Evolutionary conservation across 1,140 invertebrate species (phyloP).

Genomic region (Heliconius hewitsoni): DNA sequence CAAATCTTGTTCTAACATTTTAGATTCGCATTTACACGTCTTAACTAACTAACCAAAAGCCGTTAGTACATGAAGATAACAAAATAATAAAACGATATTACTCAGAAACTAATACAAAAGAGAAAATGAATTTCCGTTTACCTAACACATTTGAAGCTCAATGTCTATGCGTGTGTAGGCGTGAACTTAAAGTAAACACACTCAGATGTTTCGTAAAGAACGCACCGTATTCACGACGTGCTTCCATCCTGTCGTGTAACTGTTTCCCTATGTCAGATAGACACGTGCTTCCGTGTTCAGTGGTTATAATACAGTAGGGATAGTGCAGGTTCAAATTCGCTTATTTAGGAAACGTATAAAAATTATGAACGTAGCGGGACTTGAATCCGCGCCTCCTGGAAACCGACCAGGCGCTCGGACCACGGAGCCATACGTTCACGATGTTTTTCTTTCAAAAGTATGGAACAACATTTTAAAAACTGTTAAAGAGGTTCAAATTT

Average conservation of each 20-base stretch:
- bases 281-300: slow-evolving; percentile 17
- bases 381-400: too few relatives aligned
- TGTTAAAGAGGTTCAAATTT: too few relatives aligned
- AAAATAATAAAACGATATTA: background rate
- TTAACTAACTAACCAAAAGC: too few relatives aligned
- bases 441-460: too few relatives aligned
- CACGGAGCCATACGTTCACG: too few relatives aligned
- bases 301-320: background rate
- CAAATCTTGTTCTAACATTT: too few relatives aligned
- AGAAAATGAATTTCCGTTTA: slow-evolving; percentile 11
- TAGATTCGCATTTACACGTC: too few relatives aligned
- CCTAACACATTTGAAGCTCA: slow-evolving; percentile 7
- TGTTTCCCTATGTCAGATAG: slow-evolving; percentile 18
- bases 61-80: too few relatives aligned
- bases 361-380: too few relatives aligned
- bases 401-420: too few relatives aligned
- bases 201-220: background rate
- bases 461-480: too few relatives aligned
- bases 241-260: slow-evolving; percentile 7
- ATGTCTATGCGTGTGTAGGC: background rate
- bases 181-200: background rate
- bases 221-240: background rate
- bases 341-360: too few relatives aligned
- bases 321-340: background rate
- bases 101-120: slow-evolving; percentile 9